Conservation (phyloP, 2,113 vertebrate species). For the Ailuropoda melanoleuca region DNA sequence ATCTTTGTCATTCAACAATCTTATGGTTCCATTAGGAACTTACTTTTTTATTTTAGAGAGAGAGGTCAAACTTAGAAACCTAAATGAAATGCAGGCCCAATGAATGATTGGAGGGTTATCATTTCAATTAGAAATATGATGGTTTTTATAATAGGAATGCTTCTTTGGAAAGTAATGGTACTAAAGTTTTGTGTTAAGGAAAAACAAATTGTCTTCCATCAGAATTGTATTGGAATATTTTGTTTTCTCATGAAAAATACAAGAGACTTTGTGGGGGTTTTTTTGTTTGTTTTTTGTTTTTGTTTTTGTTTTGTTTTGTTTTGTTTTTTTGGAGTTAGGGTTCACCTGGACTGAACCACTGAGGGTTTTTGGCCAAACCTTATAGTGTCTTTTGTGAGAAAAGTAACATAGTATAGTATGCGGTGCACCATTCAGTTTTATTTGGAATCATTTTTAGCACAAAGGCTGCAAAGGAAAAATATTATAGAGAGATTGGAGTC, state of each 20-base stretch:
- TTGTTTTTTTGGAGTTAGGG: not conserved
- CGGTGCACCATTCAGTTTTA: not conserved
- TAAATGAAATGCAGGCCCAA: constrained; percentile 48
- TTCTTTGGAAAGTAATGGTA: constrained; percentile 62
- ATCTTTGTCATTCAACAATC: not conserved
- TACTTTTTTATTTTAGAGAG: constrained; percentile 59
- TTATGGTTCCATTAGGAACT: not conserved
- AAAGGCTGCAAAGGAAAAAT: not conserved
- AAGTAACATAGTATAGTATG: not conserved
- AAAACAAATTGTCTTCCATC: constrained; percentile 65
- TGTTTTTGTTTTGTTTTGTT: not conserved
- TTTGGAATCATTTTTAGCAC: constrained; percentile 39
- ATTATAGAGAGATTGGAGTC: not conserved
- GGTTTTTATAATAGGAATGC: constrained; percentile 58
- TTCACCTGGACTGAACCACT: not conserved
- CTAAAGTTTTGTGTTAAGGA: constrained; percentile 58
- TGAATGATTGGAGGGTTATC: constrained; percentile 67
- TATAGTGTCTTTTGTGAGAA: not conserved
- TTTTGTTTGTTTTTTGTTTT: not conserved
- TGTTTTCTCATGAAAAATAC: constrained; percentile 28
- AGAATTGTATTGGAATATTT: constrained; percentile 60
- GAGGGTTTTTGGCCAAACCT: not conserved
- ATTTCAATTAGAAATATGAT: constrained; percentile 63
- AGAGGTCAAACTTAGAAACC: constrained; percentile 14
- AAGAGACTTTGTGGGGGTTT: not conserved